Base-by-base conservation (phyloP, 2,888 invertebrate genomes). In the Spodoptera littoralis region DNA sequence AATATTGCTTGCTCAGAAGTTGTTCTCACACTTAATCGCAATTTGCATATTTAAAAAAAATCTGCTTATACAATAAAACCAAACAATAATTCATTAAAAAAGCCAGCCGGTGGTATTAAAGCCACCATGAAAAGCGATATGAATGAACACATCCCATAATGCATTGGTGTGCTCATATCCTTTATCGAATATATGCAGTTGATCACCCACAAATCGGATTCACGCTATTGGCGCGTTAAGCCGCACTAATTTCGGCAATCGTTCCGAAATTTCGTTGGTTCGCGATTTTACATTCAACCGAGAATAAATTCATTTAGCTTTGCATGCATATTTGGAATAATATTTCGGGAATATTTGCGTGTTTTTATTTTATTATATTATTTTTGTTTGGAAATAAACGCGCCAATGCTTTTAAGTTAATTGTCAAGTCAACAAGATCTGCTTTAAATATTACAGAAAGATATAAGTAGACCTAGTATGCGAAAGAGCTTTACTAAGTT, bases 201-300 rank as follows among this genome's bases (percentile, higher is more conserved):
- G 73, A 78, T 77, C 77, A 65, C 73, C 75, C 79, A 65, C 71
- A 70, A 79, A 78, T 79, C 76, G 75, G 77, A 84, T 85, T 80
- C 70, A 76, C 73, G 79, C 75, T 77, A 81, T 81, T 78, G 73
- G 74, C 79, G 82, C 79, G 78, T 84, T 81, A 82, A 85, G 81
- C 81, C 73, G 69, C 73, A 73, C 77, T 85, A 84, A 85, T 84
- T 81, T 78, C 63, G 60, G 70, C 79, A 78, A 77, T 81, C 73
- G 74, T 66, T 60, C 74, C 73, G 55, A 73, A 74, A 72, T 77
- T 79, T 72, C 61, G 65, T 68, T 65, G 56, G 63, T 50, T 45
- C 48, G 52, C 53, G 53, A 66, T 76, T 76, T 76, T 69, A 74
- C 76, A 81, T 81, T 77, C 78, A 67, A 59, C 54, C 46, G 64